Evolutionary conservation across 1,140 invertebrate species (phyloP).

Genomic region (Globodera rostochiensis): DNA sequence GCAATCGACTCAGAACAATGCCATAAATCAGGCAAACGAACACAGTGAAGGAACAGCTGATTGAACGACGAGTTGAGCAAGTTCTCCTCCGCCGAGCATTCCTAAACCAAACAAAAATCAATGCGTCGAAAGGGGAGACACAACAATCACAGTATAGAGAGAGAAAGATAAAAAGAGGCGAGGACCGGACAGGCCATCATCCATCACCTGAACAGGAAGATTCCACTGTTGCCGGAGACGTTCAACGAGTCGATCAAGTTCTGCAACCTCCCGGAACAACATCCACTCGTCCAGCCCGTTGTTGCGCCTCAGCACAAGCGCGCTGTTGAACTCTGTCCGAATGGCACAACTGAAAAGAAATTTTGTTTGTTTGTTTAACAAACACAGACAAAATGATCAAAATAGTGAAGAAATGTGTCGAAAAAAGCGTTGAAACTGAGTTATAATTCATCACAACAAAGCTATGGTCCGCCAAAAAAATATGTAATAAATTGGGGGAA

Average conservation of each 20-base stretch:
- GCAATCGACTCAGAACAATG: neutral
- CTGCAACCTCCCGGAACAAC: conserved; percentile 33
- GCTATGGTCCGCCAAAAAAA: no score
- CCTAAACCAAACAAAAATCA: neutral
- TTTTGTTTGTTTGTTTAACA: conserved; percentile 1
- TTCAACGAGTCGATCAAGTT: conserved; percentile 33
- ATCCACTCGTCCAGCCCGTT: conserved; percentile 34
- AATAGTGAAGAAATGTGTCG: no score
- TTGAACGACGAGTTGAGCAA: conserved; percentile 14
- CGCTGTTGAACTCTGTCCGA: conserved; percentile 24
- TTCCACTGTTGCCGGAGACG: conserved; percentile 30
- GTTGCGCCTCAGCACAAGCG: neutral
- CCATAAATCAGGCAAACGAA: conserved; percentile 36
- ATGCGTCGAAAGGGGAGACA: neutral
- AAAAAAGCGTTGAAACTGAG: no score
- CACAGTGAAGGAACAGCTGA: conserved; percentile 36
- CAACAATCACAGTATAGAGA: neutral
- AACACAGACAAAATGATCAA: neutral
- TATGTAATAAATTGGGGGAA: no score
- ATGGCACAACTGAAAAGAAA: conserved; percentile 24
- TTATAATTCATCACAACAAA: no score
- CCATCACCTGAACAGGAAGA: conserved; percentile 11
- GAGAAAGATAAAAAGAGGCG: neutral
- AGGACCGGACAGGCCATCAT: no score
- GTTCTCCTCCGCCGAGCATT: conserved; percentile 26